Base-by-base conservation (phyloP, 2,113 vertebrate genomes). In the Corydoras sp. region DNA sequence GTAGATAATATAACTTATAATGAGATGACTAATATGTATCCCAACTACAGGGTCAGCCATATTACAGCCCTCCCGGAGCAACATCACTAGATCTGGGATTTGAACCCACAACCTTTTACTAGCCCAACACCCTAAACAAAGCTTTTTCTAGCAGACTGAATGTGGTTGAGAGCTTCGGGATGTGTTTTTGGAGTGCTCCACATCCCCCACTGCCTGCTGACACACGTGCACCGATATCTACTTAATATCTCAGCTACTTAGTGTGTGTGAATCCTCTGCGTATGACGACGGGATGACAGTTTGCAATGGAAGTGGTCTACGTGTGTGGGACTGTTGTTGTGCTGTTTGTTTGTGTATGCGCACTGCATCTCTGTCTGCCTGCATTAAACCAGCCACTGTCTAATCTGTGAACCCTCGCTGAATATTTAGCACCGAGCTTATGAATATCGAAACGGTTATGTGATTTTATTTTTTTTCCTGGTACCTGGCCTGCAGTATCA, bases 401-500 rank as follows among this genome's bases (percentile, higher is more conserved):
- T 76, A 67, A 76, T 68, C 69, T 76, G 76, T 51, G 76, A 77
- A 75, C 60, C 61, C 53, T 65, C 77, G 5, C 73, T 72, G 69
- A 60, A 75, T 75, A 75, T 78, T 78, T 75, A 78, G 72, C 68
- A 62, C 24, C 10, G 5, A 71, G 65, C 54, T 59, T 66, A 78
- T 65, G 50, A 64, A 74, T 66, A 66, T 65, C 65, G 60, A 75
- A 76, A 73, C 49, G 69, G 61, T 56, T 72, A 68, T 58, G 66
- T 65, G 73, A 63, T 62, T 72, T 72, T 35, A 56, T 62, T 66
- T 29, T 9, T 68, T 67, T 54, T 56, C 69, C 61, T 69, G 73
- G 72, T 71, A 74, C 69, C 77, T 78, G 72, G 35, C 60, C 30
- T 63, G 31, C 1, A 10, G 59, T 68, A 70, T 68, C 50, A 24